Conservation (phyloP, 2,888 invertebrate species). For the Bruchidius siliquastri region DNA sequence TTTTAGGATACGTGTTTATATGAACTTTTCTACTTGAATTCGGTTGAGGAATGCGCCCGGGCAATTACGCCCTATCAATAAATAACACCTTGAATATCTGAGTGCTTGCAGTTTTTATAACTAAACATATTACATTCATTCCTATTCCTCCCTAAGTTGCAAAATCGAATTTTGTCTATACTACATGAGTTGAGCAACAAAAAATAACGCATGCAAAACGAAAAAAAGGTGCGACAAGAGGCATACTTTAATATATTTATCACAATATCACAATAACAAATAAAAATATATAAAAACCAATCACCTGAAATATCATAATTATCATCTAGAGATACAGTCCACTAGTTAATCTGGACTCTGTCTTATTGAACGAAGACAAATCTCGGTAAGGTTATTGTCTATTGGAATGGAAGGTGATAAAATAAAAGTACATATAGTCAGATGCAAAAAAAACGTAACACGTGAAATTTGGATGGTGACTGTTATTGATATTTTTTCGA, state of each 20-base stretch:
- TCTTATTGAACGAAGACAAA: neutral
- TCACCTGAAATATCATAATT: neutral
- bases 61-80: too few relatives aligned
- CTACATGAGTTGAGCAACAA: neutral
- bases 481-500: too few relatives aligned
- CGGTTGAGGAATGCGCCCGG: too few relatives aligned
- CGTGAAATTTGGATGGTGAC: too few relatives aligned
- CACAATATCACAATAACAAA: neutral
- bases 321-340: neutral
- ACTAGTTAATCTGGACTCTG: neutral
- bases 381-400: neutral
- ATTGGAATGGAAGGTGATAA: neutral
- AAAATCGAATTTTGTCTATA: neutral
- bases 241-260: neutral
- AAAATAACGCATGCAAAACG: neutral
- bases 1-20: too few relatives aligned
- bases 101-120: too few relatives aligned
- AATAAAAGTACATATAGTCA: neutral
- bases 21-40: too few relatives aligned
- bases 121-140: too few relatives aligned
- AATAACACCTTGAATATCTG: too few relatives aligned
- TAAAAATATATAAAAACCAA: slow-evolving; percentile 2
- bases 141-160: too few relatives aligned
- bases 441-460: neutral
- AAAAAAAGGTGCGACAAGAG: neutral